Base-by-base conservation (phyloP, 2,797 vertebrate species). In the Dallia pectoralis region DNA sequence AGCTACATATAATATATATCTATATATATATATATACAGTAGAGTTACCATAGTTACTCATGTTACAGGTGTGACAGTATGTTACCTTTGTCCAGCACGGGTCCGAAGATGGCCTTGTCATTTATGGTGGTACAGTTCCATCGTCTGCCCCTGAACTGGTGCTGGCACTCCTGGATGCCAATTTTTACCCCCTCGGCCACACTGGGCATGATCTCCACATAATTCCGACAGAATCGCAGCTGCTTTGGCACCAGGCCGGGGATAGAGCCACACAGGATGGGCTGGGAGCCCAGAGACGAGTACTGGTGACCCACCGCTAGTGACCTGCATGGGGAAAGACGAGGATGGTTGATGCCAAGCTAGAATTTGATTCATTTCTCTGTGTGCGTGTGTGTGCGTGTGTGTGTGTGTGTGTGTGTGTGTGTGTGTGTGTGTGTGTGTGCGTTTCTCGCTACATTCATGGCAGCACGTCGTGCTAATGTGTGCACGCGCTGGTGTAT, bases 101-200 rank as follows among this genome's bases (percentile, higher is more conserved):
- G 97, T 30, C 97, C 97, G 2, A 99, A 99, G 86, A 99, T 99
- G 82, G 97, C 96, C 82, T 95, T 99, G 88, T 97, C 93, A 0
- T 93, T 96, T 85, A 99, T 87, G 0, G 97, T 99, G 0, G 97
- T 99, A 87, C 97, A 99, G 88, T 99, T 99, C 97, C 97, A 99
- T 71, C 97, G 94, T 8, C 97, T 92, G 4, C 97, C 97, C 0
- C 97, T 94, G 84, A 99, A 99, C 76, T 99, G 97, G 86, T 99
- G 96, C 73, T 99, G 97, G 75, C 97, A 99, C 77, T 99, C 97
- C 78, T 97, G 97, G 82, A 99, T 97, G 75, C 97, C 96, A 0
- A 98, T 95, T 90, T 96, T 98, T 40, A 99, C 94, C 0, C 97
- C 97, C 77, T 99, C 97, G 0, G 97, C 97, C 78, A 99, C 96